Conservation (phyloP, 2,888 invertebrate genomes). For the Chymomyza caudatula region DNA sequence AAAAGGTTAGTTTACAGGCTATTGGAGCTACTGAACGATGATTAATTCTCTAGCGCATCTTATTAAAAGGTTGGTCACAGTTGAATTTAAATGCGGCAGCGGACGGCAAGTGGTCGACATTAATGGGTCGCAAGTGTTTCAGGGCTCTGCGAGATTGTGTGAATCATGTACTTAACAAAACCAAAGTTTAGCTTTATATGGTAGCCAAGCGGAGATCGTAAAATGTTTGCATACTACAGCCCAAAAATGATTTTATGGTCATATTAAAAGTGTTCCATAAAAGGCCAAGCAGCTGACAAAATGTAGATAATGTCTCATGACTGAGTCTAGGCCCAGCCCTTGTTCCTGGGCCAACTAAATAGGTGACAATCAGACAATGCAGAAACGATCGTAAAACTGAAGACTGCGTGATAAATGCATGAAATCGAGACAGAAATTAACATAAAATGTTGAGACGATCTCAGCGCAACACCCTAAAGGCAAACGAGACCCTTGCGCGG, state of each 20-base stretch:
- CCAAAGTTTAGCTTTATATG: conserved; percentile 25
- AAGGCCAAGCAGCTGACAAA: conserved; percentile 32
- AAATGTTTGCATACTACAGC: conserved; percentile 36
- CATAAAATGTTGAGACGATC: conserved; percentile 58
- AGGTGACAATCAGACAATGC: conserved; percentile 59
- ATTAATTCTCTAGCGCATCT: background rate
- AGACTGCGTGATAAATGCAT: conserved; percentile 60
- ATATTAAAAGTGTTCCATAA: conserved; percentile 51
- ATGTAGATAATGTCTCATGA: conserved; percentile 1
- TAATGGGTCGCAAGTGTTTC: background rate
- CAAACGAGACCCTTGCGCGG: conserved; percentile 42
- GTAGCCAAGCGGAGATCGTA: conserved; percentile 41
- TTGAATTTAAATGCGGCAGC: no score
- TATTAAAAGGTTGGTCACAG: background rate
- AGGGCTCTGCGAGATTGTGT: background rate
- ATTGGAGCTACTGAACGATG: background rate
- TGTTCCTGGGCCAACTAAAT: no score
- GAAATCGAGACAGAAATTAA: conserved; percentile 54
- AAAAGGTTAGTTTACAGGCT: no score
- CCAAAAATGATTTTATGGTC: conserved; percentile 54
- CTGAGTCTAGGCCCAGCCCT: no score
- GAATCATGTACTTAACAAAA: conserved; percentile 24
- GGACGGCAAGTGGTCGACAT: no score
- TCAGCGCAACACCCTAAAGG: conserved; percentile 34
- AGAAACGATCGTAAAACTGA: conserved; percentile 52